Base-by-base conservation (phyloP, 1,140 invertebrate species). In the Andrena cerasifolii region DNA sequence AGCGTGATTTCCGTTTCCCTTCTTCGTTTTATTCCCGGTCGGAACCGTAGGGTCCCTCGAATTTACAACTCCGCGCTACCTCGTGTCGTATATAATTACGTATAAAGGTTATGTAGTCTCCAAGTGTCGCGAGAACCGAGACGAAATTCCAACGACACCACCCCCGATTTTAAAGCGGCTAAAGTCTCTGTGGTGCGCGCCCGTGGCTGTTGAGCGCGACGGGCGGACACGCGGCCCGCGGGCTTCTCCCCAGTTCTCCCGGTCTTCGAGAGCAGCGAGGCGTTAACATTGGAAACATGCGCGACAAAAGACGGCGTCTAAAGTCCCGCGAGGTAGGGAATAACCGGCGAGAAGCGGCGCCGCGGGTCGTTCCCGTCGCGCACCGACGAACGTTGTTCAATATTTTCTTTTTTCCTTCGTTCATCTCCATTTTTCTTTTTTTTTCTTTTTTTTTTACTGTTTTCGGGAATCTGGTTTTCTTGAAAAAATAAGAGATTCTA, bases 401-500 rank as follows among this genome's bases (percentile, higher is more conserved):
- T 21, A 26, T 53, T 53, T 21, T 31, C 54, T 45, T 54, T 28
- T 12, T 63, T 63, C 1, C 0, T 14, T 26, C 36, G 3, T 10
- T 3, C 4, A 53, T 16, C 5, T 53, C 49, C 16, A 5, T 58
- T 5, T 61, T 67, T 61, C 40, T 72, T 45, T 58, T 8, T 26
- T 49, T 3, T 1, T 45, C 73, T 76, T 82, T 75, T 59, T 66
- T 77, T 79, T 63, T 72, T 54, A 43, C 28, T 28, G 80, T 88
- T 63, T 68, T 77, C 70, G 61, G 63, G 59, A 79, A 68, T 71
- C n/a, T 70, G 47, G 56, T 88, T 88, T 87, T 87, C 79, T 83
- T 87, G 86, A 47, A 87, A 88, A 88, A 88, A 87, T 88, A 88
- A 86, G 85, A 88, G 85, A 88, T 88, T 88, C 86, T 84, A 79